These are phyloP conservation scores for Drosophila melanica DNA, from an alignment of 1,140 invertebrate species.

Conservation along the genomic window DNA sequence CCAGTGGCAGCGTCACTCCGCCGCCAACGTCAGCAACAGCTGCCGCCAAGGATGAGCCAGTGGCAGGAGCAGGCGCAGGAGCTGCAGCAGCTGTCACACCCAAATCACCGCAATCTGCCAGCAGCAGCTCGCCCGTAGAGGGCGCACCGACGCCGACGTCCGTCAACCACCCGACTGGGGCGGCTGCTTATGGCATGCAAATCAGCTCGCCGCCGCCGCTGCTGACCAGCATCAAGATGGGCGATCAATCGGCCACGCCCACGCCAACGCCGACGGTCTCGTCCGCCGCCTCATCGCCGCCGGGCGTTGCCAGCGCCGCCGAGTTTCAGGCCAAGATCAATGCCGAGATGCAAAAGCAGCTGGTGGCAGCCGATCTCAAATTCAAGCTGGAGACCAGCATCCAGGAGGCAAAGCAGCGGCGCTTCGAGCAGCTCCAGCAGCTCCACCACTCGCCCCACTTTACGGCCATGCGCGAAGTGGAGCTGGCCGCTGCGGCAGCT, in stretches of 20 bases:
- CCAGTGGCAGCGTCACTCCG: constrained; percentile 63
- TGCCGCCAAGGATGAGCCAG: constrained; percentile 65
- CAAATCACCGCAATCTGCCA: constrained; percentile 59
- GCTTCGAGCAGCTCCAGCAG: constrained; percentile 83
- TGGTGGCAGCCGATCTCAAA: constrained; percentile 78
- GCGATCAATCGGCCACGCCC: constrained; percentile 59
- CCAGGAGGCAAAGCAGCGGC: constrained; percentile 70
- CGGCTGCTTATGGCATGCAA: constrained; percentile 55
- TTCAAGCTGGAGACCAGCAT: constrained; percentile 77
- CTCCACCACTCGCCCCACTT: constrained; percentile 83
- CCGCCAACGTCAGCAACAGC: constrained; percentile 42
- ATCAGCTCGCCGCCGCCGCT: constrained; percentile 77
- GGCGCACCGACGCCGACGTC: constrained; percentile 20
- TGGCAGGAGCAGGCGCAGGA: constrained; percentile 16
- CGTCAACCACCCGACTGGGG: constrained; percentile 20
- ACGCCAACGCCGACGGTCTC: constrained; percentile 54
- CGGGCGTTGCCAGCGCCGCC: constrained; percentile 39
- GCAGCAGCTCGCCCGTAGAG: constrained; percentile 52
- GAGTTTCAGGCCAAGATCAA: constrained; percentile 83
- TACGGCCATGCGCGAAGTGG: constrained; percentile 70
- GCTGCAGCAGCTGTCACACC: constrained; percentile 34
- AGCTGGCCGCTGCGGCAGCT: constrained; percentile 66
- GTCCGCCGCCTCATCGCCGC: constrained; percentile 68
- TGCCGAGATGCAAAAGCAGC: constrained; percentile 82
- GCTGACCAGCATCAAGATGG: constrained; percentile 63